Evolutionary conservation across 2,113 vertebrate genomes (phyloP).

Genomic region (Onychorhynchus coronatus): DNA sequence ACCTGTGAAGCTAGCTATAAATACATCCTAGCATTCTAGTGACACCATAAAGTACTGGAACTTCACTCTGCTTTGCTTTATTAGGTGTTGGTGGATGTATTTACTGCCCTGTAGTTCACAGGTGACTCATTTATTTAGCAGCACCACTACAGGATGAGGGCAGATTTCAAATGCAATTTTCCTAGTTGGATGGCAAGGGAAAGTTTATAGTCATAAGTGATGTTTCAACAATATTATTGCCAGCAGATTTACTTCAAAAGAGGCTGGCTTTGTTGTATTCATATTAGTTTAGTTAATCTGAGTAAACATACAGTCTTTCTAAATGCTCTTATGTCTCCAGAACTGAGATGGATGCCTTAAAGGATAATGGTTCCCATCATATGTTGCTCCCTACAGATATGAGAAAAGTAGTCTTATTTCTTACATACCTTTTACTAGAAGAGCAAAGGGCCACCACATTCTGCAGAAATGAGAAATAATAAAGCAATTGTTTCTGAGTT

Average conservation of each 20-base stretch:
- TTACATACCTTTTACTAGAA: not conserved
- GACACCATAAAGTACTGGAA: conserved; percentile 64
- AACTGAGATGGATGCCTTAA: not conserved
- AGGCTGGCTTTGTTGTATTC: not conserved
- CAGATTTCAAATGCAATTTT: conserved; percentile 59
- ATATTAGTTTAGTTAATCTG: not conserved
- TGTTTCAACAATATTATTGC: conserved; percentile 5
- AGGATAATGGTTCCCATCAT: not conserved
- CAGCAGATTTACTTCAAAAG: not conserved
- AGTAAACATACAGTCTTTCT: not conserved
- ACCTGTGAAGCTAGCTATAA: conserved; percentile 55
- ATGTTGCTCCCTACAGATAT: not conserved
- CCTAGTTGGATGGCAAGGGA: not conserved
- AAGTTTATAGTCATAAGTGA: conserved; percentile 21
- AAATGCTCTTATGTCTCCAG: not conserved
- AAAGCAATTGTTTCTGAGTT: not conserved
- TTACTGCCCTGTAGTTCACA: conserved; percentile 68
- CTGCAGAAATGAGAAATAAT: not conserved
- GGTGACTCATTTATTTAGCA: conserved; percentile 69
- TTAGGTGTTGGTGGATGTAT: conserved; percentile 67
- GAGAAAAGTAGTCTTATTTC: not conserved
- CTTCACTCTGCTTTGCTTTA: conserved; percentile 68
- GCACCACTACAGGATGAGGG: conserved; percentile 36
- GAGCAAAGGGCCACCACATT: not conserved
- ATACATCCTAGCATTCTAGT: conserved; percentile 62